Base-by-base conservation (phyloP, 2,797 vertebrate genomes). In the Spatula versicolor region DNA sequence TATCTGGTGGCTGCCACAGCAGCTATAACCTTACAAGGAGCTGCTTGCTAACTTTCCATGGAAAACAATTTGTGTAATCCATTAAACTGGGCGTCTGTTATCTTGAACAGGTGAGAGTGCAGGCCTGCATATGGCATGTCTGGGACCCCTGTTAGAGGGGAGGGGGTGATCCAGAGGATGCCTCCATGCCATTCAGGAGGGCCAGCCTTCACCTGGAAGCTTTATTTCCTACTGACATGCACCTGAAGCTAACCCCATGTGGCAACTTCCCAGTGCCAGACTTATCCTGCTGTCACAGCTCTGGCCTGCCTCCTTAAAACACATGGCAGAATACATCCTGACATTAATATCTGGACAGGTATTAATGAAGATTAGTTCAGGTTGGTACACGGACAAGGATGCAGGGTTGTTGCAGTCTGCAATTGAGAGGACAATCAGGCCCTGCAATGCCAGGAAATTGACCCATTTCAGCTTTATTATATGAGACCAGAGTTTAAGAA, bases 111-210 rank as follows among this genome's bases (percentile, higher is more conserved):
- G 15, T n/a, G 43, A 74, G 35, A 63, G 39, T 21, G 12, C 21
- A 20, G 19, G 48, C 3, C 17, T 83, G 52, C 0, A 0, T 4
- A 9, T 1, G 3, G 25, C 28, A 54, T 19, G 9, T 58, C 43
- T 48, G 39, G 35, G 66, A 91, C 37, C 31, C 35, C 31, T 0
- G 0, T 18, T 30, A 35, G 19, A 67, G 35, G 25, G 28, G 25
- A 89, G 13, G 62, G 25, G 13, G 18, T 39, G 72, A 9, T 30
- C 1, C 1, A 64, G 22, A 21, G 28, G 13, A 5, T 66, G 28
- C 46, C 31, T 63, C 37, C 13, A 5, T 52, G 8, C 63, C 45
- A n/a, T n/a, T 59, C 21, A 52, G 18, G 35, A 56, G 28, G 18
- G 9, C 18, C 52, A 72, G 46, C 22, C 26, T 69, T 85, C 46